phyloP scores from a whole-genome alignment of 2,113 vertebrate species.

The Anarhynchus alexandrinus region DNA sequence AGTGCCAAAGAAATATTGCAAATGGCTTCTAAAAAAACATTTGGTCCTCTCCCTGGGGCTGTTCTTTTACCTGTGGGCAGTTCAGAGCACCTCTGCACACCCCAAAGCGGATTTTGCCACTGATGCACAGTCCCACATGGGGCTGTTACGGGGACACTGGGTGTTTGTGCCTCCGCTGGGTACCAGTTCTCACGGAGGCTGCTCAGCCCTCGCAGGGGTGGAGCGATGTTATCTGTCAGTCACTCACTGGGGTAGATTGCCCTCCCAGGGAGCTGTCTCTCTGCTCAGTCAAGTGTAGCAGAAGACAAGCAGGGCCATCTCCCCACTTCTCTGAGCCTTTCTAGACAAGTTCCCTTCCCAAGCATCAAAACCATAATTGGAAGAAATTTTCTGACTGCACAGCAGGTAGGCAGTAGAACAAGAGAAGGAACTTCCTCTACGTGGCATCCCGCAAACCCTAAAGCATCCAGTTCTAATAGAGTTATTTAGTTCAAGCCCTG shows the following conservation, averaged over 20 bases:
- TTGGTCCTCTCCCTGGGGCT: neutral
- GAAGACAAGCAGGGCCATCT: neutral
- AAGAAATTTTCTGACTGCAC: conserved; percentile 7
- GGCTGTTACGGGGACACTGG: neutral
- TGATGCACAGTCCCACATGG: neutral
- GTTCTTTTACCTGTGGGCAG: neutral
- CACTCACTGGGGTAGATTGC: neutral
- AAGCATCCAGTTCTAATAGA: conserved; percentile 12
- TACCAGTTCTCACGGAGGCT: neutral
- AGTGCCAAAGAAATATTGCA: neutral
- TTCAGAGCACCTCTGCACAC: neutral
- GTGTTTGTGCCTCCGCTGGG: neutral
- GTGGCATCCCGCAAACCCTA: neutral
- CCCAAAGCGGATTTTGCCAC: neutral
- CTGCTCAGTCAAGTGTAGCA: neutral
- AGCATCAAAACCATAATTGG: neutral
- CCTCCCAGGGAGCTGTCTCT: neutral
- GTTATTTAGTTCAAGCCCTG: conserved; percentile 38
- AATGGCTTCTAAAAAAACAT: neutral
- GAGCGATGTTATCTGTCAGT: neutral
- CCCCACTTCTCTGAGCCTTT: conserved; percentile 13
- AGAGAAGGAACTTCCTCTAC: conserved; percentile 3
- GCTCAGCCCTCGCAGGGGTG: neutral
- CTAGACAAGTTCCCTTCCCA: neutral
- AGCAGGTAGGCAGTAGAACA: neutral